These are phyloP conservation scores for Diprion similis DNA, from an alignment of 1,140 invertebrate genomes.

Conservation along the genomic window DNA sequence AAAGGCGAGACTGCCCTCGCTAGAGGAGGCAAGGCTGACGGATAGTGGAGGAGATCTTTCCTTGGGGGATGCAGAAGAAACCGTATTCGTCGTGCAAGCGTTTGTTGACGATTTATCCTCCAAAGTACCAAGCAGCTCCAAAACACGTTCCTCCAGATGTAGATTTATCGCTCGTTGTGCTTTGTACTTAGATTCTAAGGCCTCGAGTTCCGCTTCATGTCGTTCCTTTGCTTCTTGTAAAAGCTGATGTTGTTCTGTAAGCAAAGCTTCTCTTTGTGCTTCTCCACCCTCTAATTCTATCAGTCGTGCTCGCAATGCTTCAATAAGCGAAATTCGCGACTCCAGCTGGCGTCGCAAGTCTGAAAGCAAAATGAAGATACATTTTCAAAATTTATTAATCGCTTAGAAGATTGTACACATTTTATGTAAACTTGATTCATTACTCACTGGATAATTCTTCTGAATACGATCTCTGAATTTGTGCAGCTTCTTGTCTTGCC, in stretches of 20 bases:
- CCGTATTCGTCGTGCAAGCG: conserved; percentile 40
- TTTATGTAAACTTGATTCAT: background rate
- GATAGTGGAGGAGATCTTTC: conserved; percentile 57
- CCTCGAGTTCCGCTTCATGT: conserved; percentile 62
- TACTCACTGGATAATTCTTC: conserved; percentile 54
- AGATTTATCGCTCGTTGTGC: conserved; percentile 73
- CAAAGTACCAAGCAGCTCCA: conserved; percentile 68
- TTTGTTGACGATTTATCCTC: conserved; percentile 46
- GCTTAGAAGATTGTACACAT: background rate
- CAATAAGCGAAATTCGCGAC: conserved; percentile 53
- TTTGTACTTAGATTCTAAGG: conserved; percentile 76
- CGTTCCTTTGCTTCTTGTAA: conserved; percentile 61
- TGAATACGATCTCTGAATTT: conserved; percentile 50
- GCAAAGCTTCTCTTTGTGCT: conserved; percentile 57
- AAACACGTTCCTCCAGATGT: conserved; percentile 70
- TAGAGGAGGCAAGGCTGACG: conserved; percentile 57
- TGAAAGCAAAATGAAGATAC: conserved; percentile 25
- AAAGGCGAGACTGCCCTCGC: conserved; percentile 57
- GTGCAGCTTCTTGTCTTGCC: conserved; percentile 47
- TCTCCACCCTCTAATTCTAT: conserved; percentile 60
- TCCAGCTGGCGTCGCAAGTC: conserved; percentile 56
- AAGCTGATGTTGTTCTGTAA: conserved; percentile 60
- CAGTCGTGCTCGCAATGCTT: conserved; percentile 51
- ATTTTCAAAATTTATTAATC: too few species aligned
- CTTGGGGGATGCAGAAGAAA: conserved; percentile 55